Percentiles rank a stretch among this genome's conserved stretches.
phyloP scores from a whole-genome alignment of 2,113 vertebrate species.

The Campylomormyrus numenius region DNA sequence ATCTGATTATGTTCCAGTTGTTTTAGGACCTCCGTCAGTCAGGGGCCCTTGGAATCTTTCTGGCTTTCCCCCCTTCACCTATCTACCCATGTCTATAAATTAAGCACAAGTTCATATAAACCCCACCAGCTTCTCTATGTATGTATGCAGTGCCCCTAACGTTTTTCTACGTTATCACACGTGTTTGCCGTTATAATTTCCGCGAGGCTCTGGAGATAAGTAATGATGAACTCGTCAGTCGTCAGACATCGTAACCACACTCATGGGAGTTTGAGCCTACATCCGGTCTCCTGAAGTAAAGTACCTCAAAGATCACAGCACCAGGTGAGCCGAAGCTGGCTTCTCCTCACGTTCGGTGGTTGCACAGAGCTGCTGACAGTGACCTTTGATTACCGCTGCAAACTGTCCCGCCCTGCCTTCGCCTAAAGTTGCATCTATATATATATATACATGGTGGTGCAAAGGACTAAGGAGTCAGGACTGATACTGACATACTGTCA shows the following conservation, averaged over 20 bases:
- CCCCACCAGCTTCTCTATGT: not conserved
- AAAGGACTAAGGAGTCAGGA: not conserved
- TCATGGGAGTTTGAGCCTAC: not conserved
- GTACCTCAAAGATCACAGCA: not conserved
- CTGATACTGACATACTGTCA: not conserved
- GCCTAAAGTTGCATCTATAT: not conserved
- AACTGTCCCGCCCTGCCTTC: not conserved
- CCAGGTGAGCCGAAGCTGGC: not conserved
- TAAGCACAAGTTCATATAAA: not conserved
- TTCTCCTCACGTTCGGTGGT: not conserved
- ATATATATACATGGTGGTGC: not conserved
- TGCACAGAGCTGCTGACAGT: not conserved
- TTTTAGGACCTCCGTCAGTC: not conserved
- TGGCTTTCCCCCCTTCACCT: not conserved
- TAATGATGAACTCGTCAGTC: not conserved
- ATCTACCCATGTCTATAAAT: not conserved
- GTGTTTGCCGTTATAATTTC: not conserved
- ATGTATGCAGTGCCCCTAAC: not conserved
- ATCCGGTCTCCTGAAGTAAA: not conserved
- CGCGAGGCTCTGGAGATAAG: not conserved
- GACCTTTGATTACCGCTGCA: not conserved
- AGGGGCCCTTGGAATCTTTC: not conserved
- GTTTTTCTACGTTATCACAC: not conserved
- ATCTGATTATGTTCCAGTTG: not conserved
- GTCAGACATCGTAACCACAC: not conserved